Conservation (phyloP, 2,888 invertebrate species). For the Apodemia duryi region DNA sequence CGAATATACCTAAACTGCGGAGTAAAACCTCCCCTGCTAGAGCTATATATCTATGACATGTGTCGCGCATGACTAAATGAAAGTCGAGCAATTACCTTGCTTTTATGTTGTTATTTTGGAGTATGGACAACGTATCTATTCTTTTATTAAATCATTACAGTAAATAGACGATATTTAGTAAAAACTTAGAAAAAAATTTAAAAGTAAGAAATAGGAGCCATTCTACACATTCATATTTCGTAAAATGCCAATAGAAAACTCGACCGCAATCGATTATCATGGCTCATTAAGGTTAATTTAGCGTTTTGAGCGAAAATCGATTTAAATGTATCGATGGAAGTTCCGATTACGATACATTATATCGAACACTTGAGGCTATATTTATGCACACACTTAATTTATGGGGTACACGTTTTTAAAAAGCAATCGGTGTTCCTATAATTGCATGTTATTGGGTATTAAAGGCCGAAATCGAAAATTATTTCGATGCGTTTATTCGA, state of each 20-base stretch:
- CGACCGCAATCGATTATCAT: slow-evolving; percentile 56
- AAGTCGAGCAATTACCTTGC: too few relatives aligned
- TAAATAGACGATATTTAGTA: too few relatives aligned
- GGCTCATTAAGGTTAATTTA: slow-evolving; percentile 72
- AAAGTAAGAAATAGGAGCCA: too few relatives aligned
- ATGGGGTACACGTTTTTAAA: slow-evolving; percentile 37
- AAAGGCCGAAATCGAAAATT: slow-evolving; percentile 8
- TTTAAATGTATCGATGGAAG: slow-evolving; percentile 72
- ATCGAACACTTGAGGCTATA: slow-evolving; percentile 43
- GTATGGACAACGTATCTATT: too few relatives aligned
- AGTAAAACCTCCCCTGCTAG: too few relatives aligned
- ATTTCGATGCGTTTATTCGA: slow-evolving; percentile 12
- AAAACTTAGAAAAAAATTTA: too few relatives aligned
- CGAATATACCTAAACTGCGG: too few relatives aligned
- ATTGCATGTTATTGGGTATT: slow-evolving; percentile 25
- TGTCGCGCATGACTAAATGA: too few relatives aligned
- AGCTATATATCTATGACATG: too few relatives aligned
- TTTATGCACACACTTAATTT: slow-evolving; percentile 45
- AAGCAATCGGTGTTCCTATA: slow-evolving; percentile 30
- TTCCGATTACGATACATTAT: slow-evolving; percentile 59
- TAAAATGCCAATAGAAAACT: slow-evolving; percentile 34
- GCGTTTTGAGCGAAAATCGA: slow-evolving; percentile 63
- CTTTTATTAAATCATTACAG: too few relatives aligned
- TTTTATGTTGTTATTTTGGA: too few relatives aligned
- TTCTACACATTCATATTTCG: too few relatives aligned